Conservation (phyloP, 2,797 vertebrate genomes). For the Chrosomus eos region DNA sequence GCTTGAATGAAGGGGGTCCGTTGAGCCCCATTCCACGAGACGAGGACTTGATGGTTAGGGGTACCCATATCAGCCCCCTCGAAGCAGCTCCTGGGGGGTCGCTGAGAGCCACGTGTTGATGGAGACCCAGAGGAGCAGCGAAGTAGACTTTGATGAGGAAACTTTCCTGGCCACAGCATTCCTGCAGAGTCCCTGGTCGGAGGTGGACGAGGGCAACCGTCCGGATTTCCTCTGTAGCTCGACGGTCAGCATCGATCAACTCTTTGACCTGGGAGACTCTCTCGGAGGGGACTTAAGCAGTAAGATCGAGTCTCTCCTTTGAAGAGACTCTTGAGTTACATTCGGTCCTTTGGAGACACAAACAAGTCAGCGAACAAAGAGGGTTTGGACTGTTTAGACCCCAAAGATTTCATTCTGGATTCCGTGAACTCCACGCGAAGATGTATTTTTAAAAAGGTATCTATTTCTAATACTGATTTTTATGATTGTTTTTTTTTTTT, state of each 20-base stretch:
- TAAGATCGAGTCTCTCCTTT: slow-evolving; percentile 83
- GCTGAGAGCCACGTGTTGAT: slow-evolving; percentile 64
- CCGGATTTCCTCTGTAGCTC: slow-evolving; percentile 80
- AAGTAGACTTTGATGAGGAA: slow-evolving; percentile 85
- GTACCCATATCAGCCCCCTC: slow-evolving; percentile 72
- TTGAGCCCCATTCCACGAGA: slow-evolving; percentile 78
- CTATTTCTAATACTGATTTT: slow-evolving; percentile 52
- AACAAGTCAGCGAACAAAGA: slow-evolving; percentile 36
- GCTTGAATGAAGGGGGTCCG: slow-evolving; percentile 81
- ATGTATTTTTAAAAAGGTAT: slow-evolving; percentile 37
- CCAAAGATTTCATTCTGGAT: slow-evolving; percentile 52
- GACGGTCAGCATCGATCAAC: slow-evolving; percentile 81
- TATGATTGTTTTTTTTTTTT: slow-evolving; percentile 40
- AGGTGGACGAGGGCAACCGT: slow-evolving; percentile 74
- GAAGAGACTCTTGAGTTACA: slow-evolving; percentile 59
- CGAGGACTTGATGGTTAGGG: slow-evolving; percentile 79
- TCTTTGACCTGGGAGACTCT: slow-evolving; percentile 83
- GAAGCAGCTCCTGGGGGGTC: slow-evolving; percentile 64
- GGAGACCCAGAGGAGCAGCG: slow-evolving; percentile 73
- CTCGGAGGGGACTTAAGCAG: slow-evolving; percentile 77
- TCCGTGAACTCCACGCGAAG: slow-evolving; percentile 47
- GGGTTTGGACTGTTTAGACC: slow-evolving; percentile 43
- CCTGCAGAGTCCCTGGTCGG: slow-evolving; percentile 90
- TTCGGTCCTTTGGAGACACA: slow-evolving; percentile 19
- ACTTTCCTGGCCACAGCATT: slow-evolving; percentile 90